These are phyloP conservation scores for Coregonus sp. DNA, from an alignment of 2,797 vertebrate genomes.

Conservation along the genomic window DNA sequence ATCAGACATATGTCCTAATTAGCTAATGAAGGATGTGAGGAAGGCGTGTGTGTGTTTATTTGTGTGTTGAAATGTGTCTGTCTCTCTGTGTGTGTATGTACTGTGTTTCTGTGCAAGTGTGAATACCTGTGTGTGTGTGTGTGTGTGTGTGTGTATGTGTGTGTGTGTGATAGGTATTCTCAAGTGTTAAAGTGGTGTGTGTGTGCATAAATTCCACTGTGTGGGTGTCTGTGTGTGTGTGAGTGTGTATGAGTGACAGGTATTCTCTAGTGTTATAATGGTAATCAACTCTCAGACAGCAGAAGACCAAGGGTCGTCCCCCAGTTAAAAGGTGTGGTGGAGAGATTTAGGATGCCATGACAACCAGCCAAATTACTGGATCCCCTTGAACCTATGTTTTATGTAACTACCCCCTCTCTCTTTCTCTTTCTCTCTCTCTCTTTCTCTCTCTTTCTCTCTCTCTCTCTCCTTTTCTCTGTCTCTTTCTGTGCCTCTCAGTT, in stretches of 20 bases:
- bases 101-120: not conserved
- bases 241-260: constrained; percentile 18
- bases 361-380: not conserved
- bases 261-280: constrained; percentile 19
- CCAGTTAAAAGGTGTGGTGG: not conserved
- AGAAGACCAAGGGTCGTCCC: not conserved
- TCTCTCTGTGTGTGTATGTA: constrained; percentile 6
- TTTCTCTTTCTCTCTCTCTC: not conserved
- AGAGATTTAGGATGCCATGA: constrained; percentile 3
- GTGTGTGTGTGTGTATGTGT: not conserved
- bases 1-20: not conserved
- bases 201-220: not conserved
- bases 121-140: constrained; percentile 1
- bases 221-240: no score
- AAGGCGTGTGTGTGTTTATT: not conserved
- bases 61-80: not conserved
- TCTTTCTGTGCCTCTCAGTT: not conserved
- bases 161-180: constrained; percentile 27
- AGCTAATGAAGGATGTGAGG: not conserved
- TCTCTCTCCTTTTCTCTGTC: not conserved
- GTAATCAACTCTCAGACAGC: constrained; percentile 21
- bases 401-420: not conserved
- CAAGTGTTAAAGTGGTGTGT: constrained; percentile 33
- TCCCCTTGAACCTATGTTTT: not conserved
- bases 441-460: not conserved